Evolutionary conservation across 2,113 vertebrate genomes (phyloP).

Genomic region (Macheiramphus alcinus): DNA sequence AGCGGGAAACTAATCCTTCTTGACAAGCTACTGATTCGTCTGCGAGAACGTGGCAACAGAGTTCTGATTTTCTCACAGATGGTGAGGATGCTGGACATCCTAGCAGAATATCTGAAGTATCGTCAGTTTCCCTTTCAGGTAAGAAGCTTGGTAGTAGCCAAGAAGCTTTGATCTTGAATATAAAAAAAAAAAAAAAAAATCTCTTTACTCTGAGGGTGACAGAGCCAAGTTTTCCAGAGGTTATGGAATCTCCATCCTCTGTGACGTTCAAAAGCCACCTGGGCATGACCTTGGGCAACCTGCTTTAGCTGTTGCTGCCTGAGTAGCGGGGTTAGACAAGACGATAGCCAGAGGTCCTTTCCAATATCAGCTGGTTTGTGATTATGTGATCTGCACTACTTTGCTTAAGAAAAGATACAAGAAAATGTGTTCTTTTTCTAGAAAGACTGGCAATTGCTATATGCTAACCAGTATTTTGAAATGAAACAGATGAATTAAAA

Average conservation of each 20-base stretch:
- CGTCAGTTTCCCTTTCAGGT: conserved; percentile 97
- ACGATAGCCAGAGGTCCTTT: background rate
- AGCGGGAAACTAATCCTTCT: conserved; percentile 96
- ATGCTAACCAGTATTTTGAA: background rate
- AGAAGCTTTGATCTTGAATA: background rate
- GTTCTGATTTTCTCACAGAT: conserved; percentile 99
- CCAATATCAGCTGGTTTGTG: background rate
- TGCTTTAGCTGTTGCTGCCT: background rate
- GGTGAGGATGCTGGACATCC: conserved; percentile 99
- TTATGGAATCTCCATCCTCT: background rate
- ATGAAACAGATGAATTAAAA: background rate
- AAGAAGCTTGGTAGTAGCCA: background rate
- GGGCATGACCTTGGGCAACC: background rate
- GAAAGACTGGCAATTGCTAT: background rate
- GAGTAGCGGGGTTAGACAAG: background rate
- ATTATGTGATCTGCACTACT: background rate
- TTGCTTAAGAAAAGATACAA: background rate
- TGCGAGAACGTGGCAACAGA: conserved; percentile 93
- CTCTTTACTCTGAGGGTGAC: background rate
- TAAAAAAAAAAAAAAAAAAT: too few relatives aligned
- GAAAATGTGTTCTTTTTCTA: background rate
- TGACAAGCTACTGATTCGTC: conserved; percentile 92
- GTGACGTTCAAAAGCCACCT: background rate
- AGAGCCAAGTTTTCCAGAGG: background rate
- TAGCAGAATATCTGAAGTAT: conserved; percentile 94